Percentiles rank a stretch among this genome's conserved stretches.
phyloP scores from a whole-genome alignment of 2,797 vertebrate genomes.

The Cygnus olor region DNA sequence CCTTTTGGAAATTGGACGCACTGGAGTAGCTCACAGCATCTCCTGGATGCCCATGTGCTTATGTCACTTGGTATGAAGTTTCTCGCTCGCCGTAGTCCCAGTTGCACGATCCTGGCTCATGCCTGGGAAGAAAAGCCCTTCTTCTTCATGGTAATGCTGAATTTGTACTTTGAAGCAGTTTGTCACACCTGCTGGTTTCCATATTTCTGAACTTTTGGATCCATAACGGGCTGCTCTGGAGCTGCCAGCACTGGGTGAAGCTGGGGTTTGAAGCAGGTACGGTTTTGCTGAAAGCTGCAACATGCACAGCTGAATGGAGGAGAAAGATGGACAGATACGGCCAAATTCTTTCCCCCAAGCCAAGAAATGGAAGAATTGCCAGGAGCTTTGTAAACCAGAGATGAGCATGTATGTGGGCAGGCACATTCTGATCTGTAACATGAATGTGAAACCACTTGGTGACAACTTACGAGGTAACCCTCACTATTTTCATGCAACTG shows the following conservation, averaged over 20 bases:
- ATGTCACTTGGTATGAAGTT: not conserved
- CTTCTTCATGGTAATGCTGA: not conserved
- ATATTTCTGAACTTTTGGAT: not conserved
- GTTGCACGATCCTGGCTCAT: not conserved
- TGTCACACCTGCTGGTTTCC: not conserved
- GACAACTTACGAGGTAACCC: not conserved
- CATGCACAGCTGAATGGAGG: not conserved
- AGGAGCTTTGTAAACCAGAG: not conserved
- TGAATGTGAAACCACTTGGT: not conserved
- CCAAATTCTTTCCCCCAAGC: not conserved
- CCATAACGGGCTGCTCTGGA: fast-evolving
- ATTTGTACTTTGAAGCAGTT: not conserved
- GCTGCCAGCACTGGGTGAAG: not conserved
- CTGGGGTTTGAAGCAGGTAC: not conserved
- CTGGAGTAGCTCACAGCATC: not conserved
- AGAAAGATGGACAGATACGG: fast-evolving
- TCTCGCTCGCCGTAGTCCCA: not conserved
- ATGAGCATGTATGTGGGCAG: not conserved
- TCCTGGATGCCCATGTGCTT: not conserved
- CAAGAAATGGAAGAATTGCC: not conserved
- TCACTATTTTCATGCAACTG: fast-evolving
- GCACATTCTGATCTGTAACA: not conserved
- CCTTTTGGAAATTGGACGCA: not conserved
- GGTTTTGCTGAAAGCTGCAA: not conserved
- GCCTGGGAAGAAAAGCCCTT: not conserved